These are phyloP conservation scores for Grammomys surdaster DNA, from an alignment of 2,113 vertebrate species.

Conservation along the genomic window DNA sequence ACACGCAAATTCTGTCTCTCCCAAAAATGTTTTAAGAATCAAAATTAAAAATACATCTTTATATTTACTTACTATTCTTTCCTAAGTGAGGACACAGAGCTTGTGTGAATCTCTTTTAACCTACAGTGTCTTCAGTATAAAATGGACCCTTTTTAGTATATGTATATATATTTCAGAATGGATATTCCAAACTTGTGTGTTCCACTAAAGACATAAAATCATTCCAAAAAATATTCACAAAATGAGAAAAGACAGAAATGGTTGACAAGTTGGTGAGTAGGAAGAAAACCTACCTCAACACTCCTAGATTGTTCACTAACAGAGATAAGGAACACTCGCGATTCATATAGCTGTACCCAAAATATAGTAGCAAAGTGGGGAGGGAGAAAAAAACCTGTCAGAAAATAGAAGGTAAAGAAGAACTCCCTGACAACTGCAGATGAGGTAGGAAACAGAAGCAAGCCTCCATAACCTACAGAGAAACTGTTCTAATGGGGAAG, in stretches of 20 bases:
- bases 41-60: neutral
- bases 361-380: neutral
- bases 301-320: neutral
- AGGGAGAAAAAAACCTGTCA: neutral
- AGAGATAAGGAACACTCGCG: neutral
- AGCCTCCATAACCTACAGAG: neutral
- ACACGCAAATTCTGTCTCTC: neutral
- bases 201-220: neutral
- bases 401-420: neutral
- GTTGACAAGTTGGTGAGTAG: neutral
- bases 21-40: neutral
- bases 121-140: neutral
- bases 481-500: neutral
- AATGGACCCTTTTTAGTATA: neutral
- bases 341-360: neutral
- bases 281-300: neutral
- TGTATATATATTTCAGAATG: neutral
- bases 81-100: neutral
- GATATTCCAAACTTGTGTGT: neutral
- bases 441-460: neutral
- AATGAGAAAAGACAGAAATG: neutral
- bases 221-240: neutral
- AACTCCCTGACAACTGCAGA: neutral
- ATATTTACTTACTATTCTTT: neutral
- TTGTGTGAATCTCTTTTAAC: neutral